Percentiles rank a stretch among this genome's conserved stretches.
Conservation (phyloP, 2,888 invertebrate genomes). For the Neoascia interrupta region DNA sequence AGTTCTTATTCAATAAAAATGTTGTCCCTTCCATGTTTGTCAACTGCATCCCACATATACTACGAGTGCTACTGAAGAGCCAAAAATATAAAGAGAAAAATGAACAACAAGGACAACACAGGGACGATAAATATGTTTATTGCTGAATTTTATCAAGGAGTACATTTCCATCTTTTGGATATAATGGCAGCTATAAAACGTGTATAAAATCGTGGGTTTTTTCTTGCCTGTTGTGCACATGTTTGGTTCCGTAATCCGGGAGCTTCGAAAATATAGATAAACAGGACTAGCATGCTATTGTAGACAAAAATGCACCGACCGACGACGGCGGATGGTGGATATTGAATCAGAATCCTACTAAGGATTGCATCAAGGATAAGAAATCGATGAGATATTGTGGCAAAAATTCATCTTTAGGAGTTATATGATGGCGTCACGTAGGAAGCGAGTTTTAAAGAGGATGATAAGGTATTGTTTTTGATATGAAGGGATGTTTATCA, state of each 20-base stretch:
- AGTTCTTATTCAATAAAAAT: constrained; percentile 69
- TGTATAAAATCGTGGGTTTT: constrained; percentile 56
- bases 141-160: constrained; percentile 67
- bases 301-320: too few species aligned
- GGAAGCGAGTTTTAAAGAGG: too few species aligned
- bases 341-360: too few species aligned
- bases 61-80: background rate
- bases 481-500: too few species aligned
- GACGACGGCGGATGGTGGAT: too few species aligned
- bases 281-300: constrained; percentile 22
- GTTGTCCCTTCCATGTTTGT: constrained; percentile 57
- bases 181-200: constrained; percentile 65
- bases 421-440: too few species aligned
- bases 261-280: constrained; percentile 36
- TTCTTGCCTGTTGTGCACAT: constrained; percentile 56
- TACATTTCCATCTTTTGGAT: constrained; percentile 63
- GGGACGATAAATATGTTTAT: constrained; percentile 68
- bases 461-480: too few species aligned
- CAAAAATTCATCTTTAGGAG: too few species aligned
- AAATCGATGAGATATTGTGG: too few species aligned
- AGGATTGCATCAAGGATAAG: too few species aligned
- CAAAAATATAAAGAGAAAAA: background rate
- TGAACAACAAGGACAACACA: constrained; percentile 19
- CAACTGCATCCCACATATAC: constrained; percentile 30
- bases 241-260: constrained; percentile 56